Base-by-base conservation (phyloP, 2,888 invertebrate genomes). In the Conistra vaccinii region DNA sequence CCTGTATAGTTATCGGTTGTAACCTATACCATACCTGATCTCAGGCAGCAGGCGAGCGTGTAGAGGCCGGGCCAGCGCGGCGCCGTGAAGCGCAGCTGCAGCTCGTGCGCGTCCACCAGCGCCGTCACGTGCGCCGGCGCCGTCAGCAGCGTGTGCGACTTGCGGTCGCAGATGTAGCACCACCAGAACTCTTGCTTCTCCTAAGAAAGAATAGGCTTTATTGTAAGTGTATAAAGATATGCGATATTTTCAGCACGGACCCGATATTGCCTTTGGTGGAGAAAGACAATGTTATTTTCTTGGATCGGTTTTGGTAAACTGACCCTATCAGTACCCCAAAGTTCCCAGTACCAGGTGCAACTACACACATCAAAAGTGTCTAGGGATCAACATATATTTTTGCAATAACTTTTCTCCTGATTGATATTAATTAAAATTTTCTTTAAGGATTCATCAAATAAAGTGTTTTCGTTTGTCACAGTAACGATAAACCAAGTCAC, bases 161-260 rank as follows among this genome's bases (percentile, higher is more conserved):
- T 99, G 89, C 99, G 98, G 96, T 99, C 99, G 95, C 98, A 98
- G 88, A 99, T 98, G 94, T 99, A 99, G 85, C 99, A 98, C 99
- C 99, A 99, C 99, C 99, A 99, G 96, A 98, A 99, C 95, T 99
- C 99, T 93, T 99, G 99, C 93, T 99, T 96, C 89, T 96, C 96
- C 96, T 96, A 80, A 5, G 48, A 61, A 83, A 70, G 1, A 35
- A 32, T 57, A 26, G 32, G 5, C 20, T 42, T 32, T 42, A 55
- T 42, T 29, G 23, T 35, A 51, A 3, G 9, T 51, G 51, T 51
- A 23, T 51, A 9, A 23, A 51, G 1, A 23, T 23, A 23, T 23
- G 10, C 9, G 51, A 51, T 23, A 23, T 51, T 51, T 51, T 51
- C 9, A 48, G 7, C 48, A 48, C 48, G 20, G 20, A 48, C 48